These are phyloP conservation scores for Xiphophorus maculatus DNA, from an alignment of 2,113 vertebrate species.

Conservation along the genomic window DNA sequence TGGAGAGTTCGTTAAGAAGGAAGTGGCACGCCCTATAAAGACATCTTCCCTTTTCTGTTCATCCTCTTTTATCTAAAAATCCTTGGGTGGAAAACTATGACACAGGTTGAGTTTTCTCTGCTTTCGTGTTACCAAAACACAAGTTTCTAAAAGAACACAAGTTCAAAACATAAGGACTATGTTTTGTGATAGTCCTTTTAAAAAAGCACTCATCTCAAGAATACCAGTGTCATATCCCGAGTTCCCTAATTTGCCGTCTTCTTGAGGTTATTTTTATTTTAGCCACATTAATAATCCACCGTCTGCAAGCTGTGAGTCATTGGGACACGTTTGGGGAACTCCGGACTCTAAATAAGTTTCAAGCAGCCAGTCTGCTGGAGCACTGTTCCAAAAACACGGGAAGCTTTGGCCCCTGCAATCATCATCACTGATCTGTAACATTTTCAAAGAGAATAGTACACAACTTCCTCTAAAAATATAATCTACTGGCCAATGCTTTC, in stretches of 20 bases:
- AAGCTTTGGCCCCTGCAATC: slow-evolving; percentile 1
- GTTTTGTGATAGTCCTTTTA: not conserved
- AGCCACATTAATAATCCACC: slow-evolving; percentile 37
- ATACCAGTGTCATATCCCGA: slow-evolving; percentile 11
- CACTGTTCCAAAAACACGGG: slow-evolving; percentile 27
- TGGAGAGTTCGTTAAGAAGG: slow-evolving; percentile 73
- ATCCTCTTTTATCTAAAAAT: slow-evolving; percentile 43
- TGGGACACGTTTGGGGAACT: slow-evolving; percentile 63
- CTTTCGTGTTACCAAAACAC: slow-evolving; percentile 10
- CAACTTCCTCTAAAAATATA: not conserved
- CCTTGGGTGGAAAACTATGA: slow-evolving; percentile 19
- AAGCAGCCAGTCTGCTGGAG: slow-evolving; percentile 24
- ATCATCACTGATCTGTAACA: slow-evolving; percentile 21
- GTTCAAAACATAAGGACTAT: too few species aligned
- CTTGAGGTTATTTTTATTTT: slow-evolving; percentile 41
- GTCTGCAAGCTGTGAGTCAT: slow-evolving; percentile 59
- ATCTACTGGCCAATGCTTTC: not conserved
- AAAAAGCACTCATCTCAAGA: not conserved
- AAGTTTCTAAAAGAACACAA: slow-evolving; percentile 9
- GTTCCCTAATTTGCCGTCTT: not conserved
- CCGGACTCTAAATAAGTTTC: slow-evolving; percentile 56
- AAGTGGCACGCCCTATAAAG: slow-evolving; percentile 71
- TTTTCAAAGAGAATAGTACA: slow-evolving; percentile 7
- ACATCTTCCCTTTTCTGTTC: slow-evolving; percentile 25
- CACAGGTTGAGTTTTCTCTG: slow-evolving; percentile 21